Percentiles rank a stretch among this genome's conserved stretches.
phyloP scores from a whole-genome alignment of 2,797 vertebrate genomes.

The Cyprinella venusta region DNA sequence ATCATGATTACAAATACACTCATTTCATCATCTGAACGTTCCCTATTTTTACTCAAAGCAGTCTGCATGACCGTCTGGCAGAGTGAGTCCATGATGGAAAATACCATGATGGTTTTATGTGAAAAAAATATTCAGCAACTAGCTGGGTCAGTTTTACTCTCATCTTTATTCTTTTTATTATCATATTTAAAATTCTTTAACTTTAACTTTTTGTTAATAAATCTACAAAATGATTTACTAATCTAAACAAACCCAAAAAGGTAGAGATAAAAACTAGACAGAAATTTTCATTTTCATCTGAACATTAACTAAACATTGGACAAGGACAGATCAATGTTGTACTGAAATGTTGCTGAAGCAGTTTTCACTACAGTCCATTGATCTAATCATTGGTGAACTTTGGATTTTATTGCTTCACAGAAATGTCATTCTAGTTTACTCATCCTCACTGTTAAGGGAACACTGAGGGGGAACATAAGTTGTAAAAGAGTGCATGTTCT shows the following conservation, averaged over 20 bases:
- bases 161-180: neutral
- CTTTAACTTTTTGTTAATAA: neutral
- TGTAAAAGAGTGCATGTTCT: neutral
- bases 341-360: neutral
- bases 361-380: constrained; percentile 12
- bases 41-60: neutral
- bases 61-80: constrained; percentile 19
- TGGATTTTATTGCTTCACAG: constrained; percentile 8
- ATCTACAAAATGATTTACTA: neutral
- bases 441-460: neutral
- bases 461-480: neutral
- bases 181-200: neutral
- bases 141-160: neutral
- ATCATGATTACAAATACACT: constrained; percentile 38
- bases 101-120: constrained; percentile 17
- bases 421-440: neutral
- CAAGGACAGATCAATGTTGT: constrained; percentile 8
- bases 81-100: constrained; percentile 19
- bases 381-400: constrained; percentile 17
- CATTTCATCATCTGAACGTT: constrained; percentile 22
- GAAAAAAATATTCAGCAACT: constrained; percentile 1
- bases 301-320: neutral
- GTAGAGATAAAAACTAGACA: neutral
- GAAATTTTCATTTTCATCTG: neutral
- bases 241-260: neutral